A percentile compares a stretch with the other conserved stretches of the same genome.
These are phyloP conservation scores for Apotomis capreana DNA, from an alignment of 2,888 invertebrate species.

Conservation along the genomic window DNA sequence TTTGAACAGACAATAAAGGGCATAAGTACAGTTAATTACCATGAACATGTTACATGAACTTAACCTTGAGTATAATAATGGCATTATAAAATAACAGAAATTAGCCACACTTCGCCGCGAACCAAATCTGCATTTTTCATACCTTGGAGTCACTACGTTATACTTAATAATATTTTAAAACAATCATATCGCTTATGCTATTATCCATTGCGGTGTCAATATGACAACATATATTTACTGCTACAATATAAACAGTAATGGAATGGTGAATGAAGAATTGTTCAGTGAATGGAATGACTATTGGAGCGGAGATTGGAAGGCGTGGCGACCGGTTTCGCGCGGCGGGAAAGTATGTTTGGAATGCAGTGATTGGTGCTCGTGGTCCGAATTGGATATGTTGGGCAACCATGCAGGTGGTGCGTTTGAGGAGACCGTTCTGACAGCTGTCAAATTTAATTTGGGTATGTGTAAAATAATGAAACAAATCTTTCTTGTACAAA, in stretches of 20 bases:
- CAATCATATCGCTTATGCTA: not conserved
- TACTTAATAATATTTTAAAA: constrained; percentile 10
- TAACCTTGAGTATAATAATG: constrained; percentile 21
- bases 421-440: constrained; percentile 29
- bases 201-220: constrained; percentile 11
- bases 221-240: not conserved
- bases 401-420: constrained; percentile 15
- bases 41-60: not conserved
- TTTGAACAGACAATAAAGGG: not conserved
- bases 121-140: constrained; percentile 32
- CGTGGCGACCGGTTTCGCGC: constrained; percentile 57
- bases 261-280: not conserved
- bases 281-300: constrained; percentile 21
- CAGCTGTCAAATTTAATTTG: constrained; percentile 15
- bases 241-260: constrained; percentile 2
- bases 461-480: not conserved
- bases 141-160: constrained; percentile 15
- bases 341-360: constrained; percentile 59
- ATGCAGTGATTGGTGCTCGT: constrained; percentile 49
- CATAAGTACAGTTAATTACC: not conserved
- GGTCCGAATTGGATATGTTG: constrained; percentile 48
- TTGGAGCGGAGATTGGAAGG: constrained; percentile 38
- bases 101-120: constrained; percentile 26
- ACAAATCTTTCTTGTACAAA: too few relatives aligned
- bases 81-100: constrained; percentile 24